These are phyloP conservation scores for Oreotrochilus melanogaster DNA, from an alignment of 2,113 vertebrate genomes.

Conservation along the genomic window DNA sequence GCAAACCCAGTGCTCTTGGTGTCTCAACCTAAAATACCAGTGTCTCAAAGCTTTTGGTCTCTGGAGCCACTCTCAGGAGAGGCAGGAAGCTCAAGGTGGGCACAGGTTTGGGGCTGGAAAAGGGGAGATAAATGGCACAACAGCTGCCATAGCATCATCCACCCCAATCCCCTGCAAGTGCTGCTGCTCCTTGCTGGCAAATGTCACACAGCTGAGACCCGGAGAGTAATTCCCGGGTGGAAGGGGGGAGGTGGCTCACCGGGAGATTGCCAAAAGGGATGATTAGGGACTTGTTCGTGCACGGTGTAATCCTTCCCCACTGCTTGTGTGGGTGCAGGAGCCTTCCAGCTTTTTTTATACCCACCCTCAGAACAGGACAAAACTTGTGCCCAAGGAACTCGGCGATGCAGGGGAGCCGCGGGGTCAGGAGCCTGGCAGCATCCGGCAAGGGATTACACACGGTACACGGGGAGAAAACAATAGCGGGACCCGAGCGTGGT, in stretches of 20 bases:
- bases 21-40: not conserved
- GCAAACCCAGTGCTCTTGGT: not conserved
- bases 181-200: not conserved
- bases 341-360: conserved; percentile 19
- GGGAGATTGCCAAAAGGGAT: not conserved
- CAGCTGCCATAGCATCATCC: not conserved
- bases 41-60: not conserved
- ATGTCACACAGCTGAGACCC: not conserved
- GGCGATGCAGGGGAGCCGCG: not conserved
- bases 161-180: not conserved
- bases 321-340: conserved; percentile 40
- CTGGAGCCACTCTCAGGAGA: not conserved
- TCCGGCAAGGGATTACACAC: not conserved
- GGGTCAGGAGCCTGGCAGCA: not conserved
- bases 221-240: not conserved
- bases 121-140: not conserved
- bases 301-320: conserved; percentile 11
- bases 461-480: not conserved
- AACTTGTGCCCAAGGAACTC: conserved; percentile 6
- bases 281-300: conserved; percentile 54
- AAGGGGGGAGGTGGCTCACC: not conserved
- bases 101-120: not conserved
- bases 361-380: conserved; percentile 46
- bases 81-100: not conserved
- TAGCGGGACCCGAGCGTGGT: not conserved